Conservation (phyloP, 1,140 invertebrate genomes). For the Arctopsyche grandis region DNA sequence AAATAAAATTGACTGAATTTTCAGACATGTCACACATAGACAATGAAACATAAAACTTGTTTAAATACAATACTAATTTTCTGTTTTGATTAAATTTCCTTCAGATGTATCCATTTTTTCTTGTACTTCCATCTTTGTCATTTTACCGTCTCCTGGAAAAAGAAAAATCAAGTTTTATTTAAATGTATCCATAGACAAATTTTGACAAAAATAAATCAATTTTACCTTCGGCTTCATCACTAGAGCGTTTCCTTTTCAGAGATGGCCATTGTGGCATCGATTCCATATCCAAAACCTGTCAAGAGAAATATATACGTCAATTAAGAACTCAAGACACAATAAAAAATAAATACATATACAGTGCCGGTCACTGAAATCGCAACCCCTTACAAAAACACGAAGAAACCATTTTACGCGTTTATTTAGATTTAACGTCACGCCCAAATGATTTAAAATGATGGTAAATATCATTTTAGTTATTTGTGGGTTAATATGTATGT, state of each 20-base stretch:
- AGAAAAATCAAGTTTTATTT: not conserved
- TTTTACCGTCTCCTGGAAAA: conserved; percentile 63
- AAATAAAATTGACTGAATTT: conserved; percentile 1
- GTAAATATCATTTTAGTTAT: too few relatives aligned
- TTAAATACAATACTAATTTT: conserved; percentile 18
- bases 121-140: conserved; percentile 62
- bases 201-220: not conserved
- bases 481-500: too few relatives aligned
- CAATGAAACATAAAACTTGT: not conserved
- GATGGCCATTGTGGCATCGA: conserved; percentile 63
- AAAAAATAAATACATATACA: too few relatives aligned
- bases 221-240: conserved; percentile 59
- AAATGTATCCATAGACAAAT: conserved; percentile 5
- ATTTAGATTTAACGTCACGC: too few relatives aligned
- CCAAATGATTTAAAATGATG: too few relatives aligned
- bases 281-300: conserved; percentile 66
- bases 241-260: conserved; percentile 65
- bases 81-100: conserved; percentile 26
- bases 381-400: too few relatives aligned
- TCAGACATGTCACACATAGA: conserved; percentile 5
- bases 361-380: too few relatives aligned
- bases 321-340: too few relatives aligned
- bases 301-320: too few relatives aligned
- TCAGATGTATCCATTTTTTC: conserved; percentile 62
- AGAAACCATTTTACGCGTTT: too few relatives aligned